Percentiles rank a stretch among this genome's conserved stretches.
phyloP scores from a whole-genome alignment of 2,888 invertebrate species.

The Amphiduros pacificus region DNA sequence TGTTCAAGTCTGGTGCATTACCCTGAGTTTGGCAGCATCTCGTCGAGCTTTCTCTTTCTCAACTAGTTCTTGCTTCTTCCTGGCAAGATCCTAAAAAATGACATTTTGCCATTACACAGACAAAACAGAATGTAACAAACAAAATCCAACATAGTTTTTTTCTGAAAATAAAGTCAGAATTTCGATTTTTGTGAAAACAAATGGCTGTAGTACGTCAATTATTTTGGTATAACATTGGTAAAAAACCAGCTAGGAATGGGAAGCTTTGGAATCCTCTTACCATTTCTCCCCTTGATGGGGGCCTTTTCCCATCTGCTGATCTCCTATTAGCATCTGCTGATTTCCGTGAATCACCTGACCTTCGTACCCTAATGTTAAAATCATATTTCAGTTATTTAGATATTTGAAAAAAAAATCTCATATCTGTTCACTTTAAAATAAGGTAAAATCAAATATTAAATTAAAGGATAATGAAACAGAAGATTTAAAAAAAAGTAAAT shows the following conservation, averaged over 20 bases:
- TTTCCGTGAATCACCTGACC: background rate
- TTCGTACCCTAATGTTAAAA: background rate
- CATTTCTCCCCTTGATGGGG: background rate
- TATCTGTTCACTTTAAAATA: no score
- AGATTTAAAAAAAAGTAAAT: no score
- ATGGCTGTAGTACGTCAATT: background rate
- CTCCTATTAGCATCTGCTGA: background rate
- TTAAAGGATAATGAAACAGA: no score
- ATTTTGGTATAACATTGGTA: background rate
- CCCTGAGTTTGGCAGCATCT: conserved; percentile 19
- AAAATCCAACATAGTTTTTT: no score
- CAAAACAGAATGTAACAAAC: no score
- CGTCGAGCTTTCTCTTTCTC: conserved; percentile 26
- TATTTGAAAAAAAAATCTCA: no score
- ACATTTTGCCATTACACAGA: no score
- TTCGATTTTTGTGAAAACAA: no score
- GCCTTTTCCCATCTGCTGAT: background rate
- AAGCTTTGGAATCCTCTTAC: background rate
- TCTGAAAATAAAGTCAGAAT: no score
- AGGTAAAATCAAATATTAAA: no score
- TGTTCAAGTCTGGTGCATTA: background rate
- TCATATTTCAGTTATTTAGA: no score
- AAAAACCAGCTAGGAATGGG: background rate
- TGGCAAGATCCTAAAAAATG: conserved; percentile 19
- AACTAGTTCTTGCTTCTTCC: conserved; percentile 21